Evolutionary conservation across 53 echinoderm and acorn worm genomes (phyloP).

Genomic region (Crossaster papposus): DNA sequence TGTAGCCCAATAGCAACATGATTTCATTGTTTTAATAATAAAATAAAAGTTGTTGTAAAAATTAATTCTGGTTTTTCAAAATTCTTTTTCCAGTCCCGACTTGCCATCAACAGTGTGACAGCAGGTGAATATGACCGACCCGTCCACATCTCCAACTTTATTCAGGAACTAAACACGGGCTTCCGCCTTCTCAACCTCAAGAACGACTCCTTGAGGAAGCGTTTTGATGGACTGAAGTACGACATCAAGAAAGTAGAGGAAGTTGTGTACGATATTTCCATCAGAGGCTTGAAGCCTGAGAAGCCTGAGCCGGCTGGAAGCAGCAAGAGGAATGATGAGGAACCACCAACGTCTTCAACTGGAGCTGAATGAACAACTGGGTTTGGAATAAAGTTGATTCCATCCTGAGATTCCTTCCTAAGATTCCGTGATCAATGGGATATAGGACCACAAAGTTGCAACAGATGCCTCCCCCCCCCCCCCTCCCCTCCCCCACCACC

Average conservation of each 20-base stretch:
- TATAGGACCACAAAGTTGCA: too few species aligned
- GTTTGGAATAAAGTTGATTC: neutral
- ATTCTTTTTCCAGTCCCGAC: slow-evolving; percentile 65
- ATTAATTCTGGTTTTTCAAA: neutral
- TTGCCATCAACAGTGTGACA: slow-evolving; percentile 98
- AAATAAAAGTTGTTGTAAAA: too few species aligned
- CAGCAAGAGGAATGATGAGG: neutral
- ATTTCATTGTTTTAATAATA: too few species aligned
- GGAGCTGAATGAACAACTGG: slow-evolving; percentile 1
- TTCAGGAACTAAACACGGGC: slow-evolving; percentile 89
- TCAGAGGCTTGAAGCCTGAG: slow-evolving; percentile 78
- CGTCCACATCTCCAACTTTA: slow-evolving; percentile 80
- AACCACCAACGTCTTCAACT: slow-evolving; percentile 41
- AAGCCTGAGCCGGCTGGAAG: slow-evolving; percentile 42
- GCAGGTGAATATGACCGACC: slow-evolving; percentile 92
- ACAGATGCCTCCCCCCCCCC: too few species aligned
- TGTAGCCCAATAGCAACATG: too few species aligned
- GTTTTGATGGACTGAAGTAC: slow-evolving; percentile 96
- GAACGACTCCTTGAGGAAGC: slow-evolving; percentile 94
- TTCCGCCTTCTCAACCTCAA: slow-evolving; percentile 98
- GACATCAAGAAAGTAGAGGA: slow-evolving; percentile 99
- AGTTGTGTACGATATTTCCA: slow-evolving; percentile 97
- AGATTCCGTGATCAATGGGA: too few species aligned
- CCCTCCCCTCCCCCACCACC: too few species aligned
- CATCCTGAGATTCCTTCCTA: neutral